A percentile compares a stretch with the other conserved stretches of the same genome.
phyloP scores from a whole-genome alignment of 2,888 invertebrate species.

The Acrobasis suavella region DNA sequence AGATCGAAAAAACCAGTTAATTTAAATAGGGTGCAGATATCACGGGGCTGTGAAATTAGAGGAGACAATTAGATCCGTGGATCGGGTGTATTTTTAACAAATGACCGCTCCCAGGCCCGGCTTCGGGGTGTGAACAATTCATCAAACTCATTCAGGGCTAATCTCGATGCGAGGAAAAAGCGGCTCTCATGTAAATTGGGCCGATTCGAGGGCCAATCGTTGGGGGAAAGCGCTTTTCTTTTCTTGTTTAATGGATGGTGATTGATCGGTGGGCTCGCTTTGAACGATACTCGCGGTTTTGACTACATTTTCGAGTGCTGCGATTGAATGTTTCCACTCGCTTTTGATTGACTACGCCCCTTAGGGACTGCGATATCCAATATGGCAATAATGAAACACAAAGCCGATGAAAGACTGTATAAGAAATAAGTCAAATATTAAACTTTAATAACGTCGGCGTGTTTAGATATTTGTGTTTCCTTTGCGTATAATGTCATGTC shows the following conservation, averaged over 20 bases:
- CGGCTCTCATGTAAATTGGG: conserved; percentile 83
- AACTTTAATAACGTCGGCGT: background rate
- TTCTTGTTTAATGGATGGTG: conserved; percentile 82
- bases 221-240: conserved; percentile 81
- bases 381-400: conserved; percentile 20
- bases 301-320: conserved; percentile 71
- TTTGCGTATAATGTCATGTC: background rate
- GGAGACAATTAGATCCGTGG: conserved; percentile 81
- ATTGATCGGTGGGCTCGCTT: conserved; percentile 75
- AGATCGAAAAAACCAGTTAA: conserved; percentile 54
- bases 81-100: conserved; percentile 83
- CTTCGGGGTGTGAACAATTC: conserved; percentile 74
- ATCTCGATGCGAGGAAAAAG: conserved; percentile 82
- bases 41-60: conserved; percentile 80
- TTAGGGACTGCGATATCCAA: conserved; percentile 19
- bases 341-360: conserved; percentile 43
- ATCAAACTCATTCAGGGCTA: conserved; percentile 82
- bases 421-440: background rate
- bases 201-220: conserved; percentile 80
- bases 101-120: conserved; percentile 67
- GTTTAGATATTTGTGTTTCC: background rate
- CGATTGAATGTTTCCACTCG: conserved; percentile 58
- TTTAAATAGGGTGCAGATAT: conserved; percentile 68
- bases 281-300: conserved; percentile 77
- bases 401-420: background rate